Evolutionary conservation across 1,140 invertebrate genomes (phyloP), one percentile per base, ranked within the genome.

Genomic region (Ceratina japonica): DNA sequence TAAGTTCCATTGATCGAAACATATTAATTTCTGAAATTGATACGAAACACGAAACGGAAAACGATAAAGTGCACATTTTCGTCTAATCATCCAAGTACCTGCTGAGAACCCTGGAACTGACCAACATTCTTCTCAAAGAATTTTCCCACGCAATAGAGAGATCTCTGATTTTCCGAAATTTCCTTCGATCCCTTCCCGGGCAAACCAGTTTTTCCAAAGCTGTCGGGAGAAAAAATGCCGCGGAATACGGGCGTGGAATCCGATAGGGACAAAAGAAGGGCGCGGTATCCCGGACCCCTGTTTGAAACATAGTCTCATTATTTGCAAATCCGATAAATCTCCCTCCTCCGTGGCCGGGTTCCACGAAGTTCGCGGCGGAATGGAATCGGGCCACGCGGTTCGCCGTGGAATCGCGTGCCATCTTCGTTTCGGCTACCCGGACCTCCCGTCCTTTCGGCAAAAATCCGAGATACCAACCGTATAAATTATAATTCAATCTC

Each of bases 301-400:
- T 44, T 80, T 80, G 79, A 80, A 80, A 69, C 63, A 70, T 80
- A 80, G 79, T 80, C 73, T 80, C 79, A 80, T 80, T 80, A 80
- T 80, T 80, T 80, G 79, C 79, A 80, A 80, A 80, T 80, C 79
- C 79, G 79, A 80, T 80, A 80, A 80, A 78, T 80, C 79, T 75
- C 58, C 65, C 79, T 62, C 37, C 56, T 31, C 24, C 10, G 10
- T 7, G 31, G 56, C 20, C 51, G 18, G 64, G 20, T 76, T 80
- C 65, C 64, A 69, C 73, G 73, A 75, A 80, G 72, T 49, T 69
- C 73, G 49, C 59, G 51, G 49, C 59, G 54, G 59, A 76, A 70
- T 76, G 54, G 59, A 76, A 70, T 76, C 72, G 78, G 74, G 72
- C 72, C 75, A 71, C 54, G 54, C 62, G 51, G 70, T 73, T 79